phyloP scores from a whole-genome alignment of 2,888 invertebrate species.

The Drosophila anomelani region DNA sequence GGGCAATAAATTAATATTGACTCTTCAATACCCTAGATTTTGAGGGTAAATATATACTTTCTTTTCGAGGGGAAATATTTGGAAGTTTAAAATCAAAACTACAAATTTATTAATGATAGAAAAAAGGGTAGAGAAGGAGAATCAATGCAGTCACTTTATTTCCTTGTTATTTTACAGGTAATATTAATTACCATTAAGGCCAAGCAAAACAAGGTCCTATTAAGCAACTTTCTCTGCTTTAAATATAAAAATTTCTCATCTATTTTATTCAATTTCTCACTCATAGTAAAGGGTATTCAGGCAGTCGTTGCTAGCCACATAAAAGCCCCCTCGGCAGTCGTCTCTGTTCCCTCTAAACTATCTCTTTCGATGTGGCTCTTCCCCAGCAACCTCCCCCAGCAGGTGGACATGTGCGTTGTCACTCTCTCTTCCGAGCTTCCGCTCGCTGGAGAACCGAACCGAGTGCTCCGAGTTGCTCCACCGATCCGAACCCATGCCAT shows the following conservation, averaged over 20 bases:
- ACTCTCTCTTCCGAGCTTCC: slow-evolving; percentile 17
- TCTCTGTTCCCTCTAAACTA: not conserved
- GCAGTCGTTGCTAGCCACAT: not conserved
- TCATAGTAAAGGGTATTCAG: not conserved
- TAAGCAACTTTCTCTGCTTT: no score
- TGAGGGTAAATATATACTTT: not conserved
- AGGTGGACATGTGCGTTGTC: slow-evolving; percentile 19
- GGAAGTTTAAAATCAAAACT: no score
- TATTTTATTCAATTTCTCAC: not conserved
- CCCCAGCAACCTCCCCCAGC: slow-evolving; percentile 9
- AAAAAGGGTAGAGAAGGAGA: no score
- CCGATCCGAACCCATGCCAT: slow-evolving; percentile 11
- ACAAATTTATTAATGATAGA: no score
- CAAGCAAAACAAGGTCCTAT: no score
- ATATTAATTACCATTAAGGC: no score
- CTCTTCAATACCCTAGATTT: not conserved
- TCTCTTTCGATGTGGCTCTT: slow-evolving; percentile 6
- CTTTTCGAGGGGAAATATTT: no score
- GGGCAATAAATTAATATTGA: not conserved
- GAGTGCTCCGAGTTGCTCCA: not conserved
- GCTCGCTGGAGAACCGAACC: slow-evolving; percentile 16
- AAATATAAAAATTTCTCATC: not conserved
- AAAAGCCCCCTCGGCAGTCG: not conserved
- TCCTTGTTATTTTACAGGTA: no score
- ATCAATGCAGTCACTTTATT: no score